phyloP scores from a whole-genome alignment of 2,888 invertebrate species.

The Eupithecia dodoneata region DNA sequence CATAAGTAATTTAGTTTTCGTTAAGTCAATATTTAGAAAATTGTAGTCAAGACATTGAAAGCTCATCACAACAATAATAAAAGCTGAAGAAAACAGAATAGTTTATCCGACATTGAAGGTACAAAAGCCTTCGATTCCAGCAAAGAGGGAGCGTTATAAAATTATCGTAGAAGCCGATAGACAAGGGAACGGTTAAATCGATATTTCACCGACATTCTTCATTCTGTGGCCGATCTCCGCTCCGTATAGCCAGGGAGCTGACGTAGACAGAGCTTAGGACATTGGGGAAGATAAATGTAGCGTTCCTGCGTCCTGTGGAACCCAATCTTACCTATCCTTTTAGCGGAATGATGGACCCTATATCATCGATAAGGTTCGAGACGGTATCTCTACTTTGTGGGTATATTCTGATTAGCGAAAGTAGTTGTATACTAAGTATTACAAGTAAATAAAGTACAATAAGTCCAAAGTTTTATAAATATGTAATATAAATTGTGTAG shows the following conservation, averaged over 20 bases:
- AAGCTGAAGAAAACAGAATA: not conserved
- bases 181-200: conserved; percentile 50
- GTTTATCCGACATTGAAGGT: conserved; percentile 1
- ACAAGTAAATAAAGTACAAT: no score
- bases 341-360: not conserved
- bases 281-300: conserved; percentile 4
- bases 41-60: not conserved
- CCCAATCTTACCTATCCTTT: conserved; percentile 3
- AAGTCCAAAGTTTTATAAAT: no score
- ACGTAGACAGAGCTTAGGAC: conserved; percentile 5
- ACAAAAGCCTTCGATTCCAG: conserved; percentile 39
- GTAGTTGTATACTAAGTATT: no score
- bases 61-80: not conserved
- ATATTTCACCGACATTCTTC: conserved; percentile 53
- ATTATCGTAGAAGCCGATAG: conserved; percentile 47
- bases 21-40: not conserved
- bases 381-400: not conserved
- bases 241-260: conserved; percentile 24
- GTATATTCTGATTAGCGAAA: not conserved
- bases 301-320: not conserved
- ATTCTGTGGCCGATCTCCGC: conserved; percentile 40
- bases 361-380: not conserved
- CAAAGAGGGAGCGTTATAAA: conserved; percentile 37
- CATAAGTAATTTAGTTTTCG: no score
- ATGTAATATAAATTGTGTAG: no score